Evolutionary conservation across 2,113 vertebrate species (phyloP).

Genomic region (Arvicanthis niloticus): DNA sequence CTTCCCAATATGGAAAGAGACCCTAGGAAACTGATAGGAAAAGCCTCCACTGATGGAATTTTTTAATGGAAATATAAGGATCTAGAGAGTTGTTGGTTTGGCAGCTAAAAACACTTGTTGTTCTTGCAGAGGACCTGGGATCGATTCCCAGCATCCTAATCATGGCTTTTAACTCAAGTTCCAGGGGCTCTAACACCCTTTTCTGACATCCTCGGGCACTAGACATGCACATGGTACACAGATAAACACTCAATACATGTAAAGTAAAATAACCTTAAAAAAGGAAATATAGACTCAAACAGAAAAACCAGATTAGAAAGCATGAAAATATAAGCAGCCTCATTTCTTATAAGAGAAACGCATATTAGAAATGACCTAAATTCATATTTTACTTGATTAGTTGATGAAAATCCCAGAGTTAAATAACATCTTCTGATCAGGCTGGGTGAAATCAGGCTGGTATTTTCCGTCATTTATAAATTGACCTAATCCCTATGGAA

Average conservation of each 20-base stretch:
- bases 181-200: neutral
- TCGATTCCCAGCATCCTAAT: neutral
- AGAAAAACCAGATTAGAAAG: neutral
- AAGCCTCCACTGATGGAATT: neutral
- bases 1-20: neutral
- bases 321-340: neutral
- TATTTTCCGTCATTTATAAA: slow-evolving; percentile 53
- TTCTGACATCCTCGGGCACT: neutral
- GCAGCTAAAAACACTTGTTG: neutral
- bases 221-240: neutral
- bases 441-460: neutral
- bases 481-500: neutral
- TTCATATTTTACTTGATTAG: slow-evolving; percentile 19
- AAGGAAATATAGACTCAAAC: neutral
- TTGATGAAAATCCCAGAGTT: slow-evolving; percentile 44
- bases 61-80: neutral
- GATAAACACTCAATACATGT: neutral
- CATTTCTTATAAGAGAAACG: slow-evolving; percentile 23
- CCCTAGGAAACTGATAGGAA: slow-evolving; percentile 22
- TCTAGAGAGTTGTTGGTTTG: neutral
- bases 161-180: neutral
- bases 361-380: slow-evolving; percentile 11
- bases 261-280: neutral
- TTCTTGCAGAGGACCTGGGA: neutral
- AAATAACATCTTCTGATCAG: neutral